Base-by-base conservation (phyloP, 2,797 vertebrate genomes). In the Lemur catta region DNA sequence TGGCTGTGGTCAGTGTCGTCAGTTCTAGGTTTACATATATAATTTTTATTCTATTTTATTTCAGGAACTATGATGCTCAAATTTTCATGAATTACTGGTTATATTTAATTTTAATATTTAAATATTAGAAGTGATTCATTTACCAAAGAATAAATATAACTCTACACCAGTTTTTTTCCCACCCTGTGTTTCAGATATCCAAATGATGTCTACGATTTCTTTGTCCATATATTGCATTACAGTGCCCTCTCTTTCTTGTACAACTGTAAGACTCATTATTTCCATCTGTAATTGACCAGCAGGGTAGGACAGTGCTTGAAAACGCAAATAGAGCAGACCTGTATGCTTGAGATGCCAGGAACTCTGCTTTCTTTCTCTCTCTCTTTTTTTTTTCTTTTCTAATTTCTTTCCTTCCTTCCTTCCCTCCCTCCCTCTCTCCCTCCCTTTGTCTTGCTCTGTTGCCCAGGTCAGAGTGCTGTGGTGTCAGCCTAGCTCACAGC, bases 41-140 rank as follows among this genome's bases (percentile, higher is more conserved):
- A 30, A 65, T 79, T 75, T 80, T 67, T 72, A 30, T 81, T 87
- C 90, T 87, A 69, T 82, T 90, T 96, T 87, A 75, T 65, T 88
- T 88, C 52, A 24, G 89, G 26, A 75, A 82, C 8, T 59, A 13
- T 59, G 8, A 35, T 63, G 14, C 84, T 93, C 43, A 79, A 5
- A n/a, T 76, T 88, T 91, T 63, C 7, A 76, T 69, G 55, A 59
- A 22, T 84, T 94, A 81, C 26, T 65, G 30, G 15, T 94, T 93
- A 80, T 69, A 80, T 80, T 80, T 91, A 84, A 76, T 91, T 92
- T 79, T 18, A 38, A 80, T 80, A 57, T 81, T n/a, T 95, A 72
- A 81, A 84, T 87, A 72, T 76, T 82, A 76, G 48, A 65, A 85
- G 33, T 71, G 26, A 89, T 81, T 93, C 26, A 48, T 28, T 94